phyloP scores from a whole-genome alignment of 2,797 vertebrate species.

The Characodon lateralis region DNA sequence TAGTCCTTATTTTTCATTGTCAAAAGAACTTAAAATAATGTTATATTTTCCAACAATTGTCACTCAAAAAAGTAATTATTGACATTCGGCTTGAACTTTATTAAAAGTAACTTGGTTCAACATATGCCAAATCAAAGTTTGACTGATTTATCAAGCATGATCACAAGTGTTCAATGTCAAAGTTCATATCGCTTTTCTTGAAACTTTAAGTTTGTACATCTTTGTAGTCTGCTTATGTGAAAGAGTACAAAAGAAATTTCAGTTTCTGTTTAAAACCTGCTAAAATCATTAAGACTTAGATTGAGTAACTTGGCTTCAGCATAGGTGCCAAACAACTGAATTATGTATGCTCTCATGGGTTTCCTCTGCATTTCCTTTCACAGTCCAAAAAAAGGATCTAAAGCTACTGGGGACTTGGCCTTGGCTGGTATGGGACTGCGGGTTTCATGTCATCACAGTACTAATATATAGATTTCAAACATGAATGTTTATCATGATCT shows the following conservation, averaged over 20 bases:
- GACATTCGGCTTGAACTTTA: slow-evolving; percentile 3
- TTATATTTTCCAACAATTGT: neutral
- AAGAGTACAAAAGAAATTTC: neutral
- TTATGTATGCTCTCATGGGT: neutral
- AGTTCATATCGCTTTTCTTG: neutral
- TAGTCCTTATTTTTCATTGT: slow-evolving; percentile 15
- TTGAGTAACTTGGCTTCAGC: too few species aligned
- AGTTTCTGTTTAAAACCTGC: neutral
- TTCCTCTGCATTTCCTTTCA: neutral
- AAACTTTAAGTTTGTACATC: neutral
- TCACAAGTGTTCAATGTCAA: slow-evolving; percentile 2
- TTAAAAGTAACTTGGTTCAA: slow-evolving; percentile 10
- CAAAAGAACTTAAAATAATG: neutral
- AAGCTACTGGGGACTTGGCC: neutral
- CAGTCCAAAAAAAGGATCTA: neutral
- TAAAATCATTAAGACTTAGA: too few species aligned
- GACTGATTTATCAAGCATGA: neutral
- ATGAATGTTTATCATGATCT: too few species aligned
- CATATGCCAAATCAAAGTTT: neutral
- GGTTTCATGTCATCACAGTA: too few species aligned
- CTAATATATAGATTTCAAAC: too few species aligned
- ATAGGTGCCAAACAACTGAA: too few species aligned
- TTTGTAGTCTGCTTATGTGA: neutral
- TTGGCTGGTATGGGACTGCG: neutral
- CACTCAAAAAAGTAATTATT: slow-evolving; percentile 2